Base-by-base conservation (phyloP, 2,113 vertebrate species). In the Cichladusa arquata region DNA sequence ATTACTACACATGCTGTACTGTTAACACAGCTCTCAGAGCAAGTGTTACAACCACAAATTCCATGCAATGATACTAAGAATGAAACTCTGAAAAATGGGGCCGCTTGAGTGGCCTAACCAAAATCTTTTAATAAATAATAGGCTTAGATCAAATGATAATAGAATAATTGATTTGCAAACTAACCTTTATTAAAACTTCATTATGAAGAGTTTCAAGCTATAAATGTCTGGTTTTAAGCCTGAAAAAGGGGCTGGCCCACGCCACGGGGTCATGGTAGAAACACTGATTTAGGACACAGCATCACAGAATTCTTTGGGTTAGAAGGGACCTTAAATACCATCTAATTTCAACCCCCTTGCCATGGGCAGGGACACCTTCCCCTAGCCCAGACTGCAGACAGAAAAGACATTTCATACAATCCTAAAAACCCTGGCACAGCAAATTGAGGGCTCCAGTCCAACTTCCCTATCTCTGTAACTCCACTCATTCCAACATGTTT, bases 201-300 rank as follows among this genome's bases (percentile, higher is more conserved):
- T 51, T 72, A 45, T 36, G 23, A 89, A 38, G 6, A n/a, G 11
- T 80, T 85, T 76, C 11, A 65, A 88, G 48, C 14, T 94, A 53
- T 19, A 36, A 67, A 48, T 11, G 10, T 18, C 6, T 24, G 44
- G 11, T 31, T 77, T 57, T 24, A 69, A 81, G 20, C 11, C 23
- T n/a, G 48, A 61, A 22, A 19, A 31, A 61, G 0, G 1, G 25
- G 20, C 25, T 74, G n/a, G 62, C 8, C 40, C 2, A 2, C 0
- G 0, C 26, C 44, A 23, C 0, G 1, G 11, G 9, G 12, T 22
- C 0, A 0, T 7, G 11, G 23, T 42, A 36, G 28, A 60, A 62
- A 34, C 28, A 13, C 3, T 9, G 14, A 20, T 29, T 54, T 40
- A 69, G 50, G 57, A 33, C 6, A 58, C 13, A 69, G 29, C 33